Base-by-base conservation (phyloP, 2,888 invertebrate species). In the Mylabris sibirica region DNA sequence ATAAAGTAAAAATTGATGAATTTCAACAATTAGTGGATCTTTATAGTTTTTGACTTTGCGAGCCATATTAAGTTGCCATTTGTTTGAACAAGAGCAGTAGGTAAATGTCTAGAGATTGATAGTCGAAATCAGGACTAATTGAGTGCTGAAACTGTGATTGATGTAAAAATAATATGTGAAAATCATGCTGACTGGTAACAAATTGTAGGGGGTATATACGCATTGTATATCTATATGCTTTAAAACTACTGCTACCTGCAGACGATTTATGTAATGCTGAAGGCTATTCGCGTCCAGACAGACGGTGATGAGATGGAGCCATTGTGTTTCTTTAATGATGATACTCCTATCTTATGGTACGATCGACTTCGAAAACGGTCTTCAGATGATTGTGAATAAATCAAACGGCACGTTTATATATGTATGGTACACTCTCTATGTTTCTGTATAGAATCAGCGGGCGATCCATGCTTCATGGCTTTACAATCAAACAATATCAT, bases 161-260 rank as follows among this genome's bases (percentile, higher is more conserved):
- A 83, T 83, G 82, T 82, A 80, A 82, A 83, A 83, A 83, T 83
- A 83, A 83, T 83, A 83, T 82, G 82, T 83, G 83, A 83, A 83
- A 83, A 83, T 83, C 83, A 83, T 78, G 82, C 80, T 82, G 82
- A 83, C 82, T 82, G 79, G 78, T 76, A 78, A 82, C 76, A 76
- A 78, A 77, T 77, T 76, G 76, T 75, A 72, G 72, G 71, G 73
- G 59, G 69, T 72, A 60, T 72, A 60, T 30, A 30, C 30, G 30
- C 30, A 30, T 30, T n/a, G 8, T 30, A 30, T 30, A 30, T 30
- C 30, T 53, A 53, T 72, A 60, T 53, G 22, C 22, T 53, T 53
- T 53, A 53, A 24, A 59, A 75, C 78, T 78, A 80, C 79, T 78
- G 78, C 79, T 80, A 80, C 80, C 81, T 80, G 80, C 78, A 74